Evolutionary conservation across 1,140 invertebrate species (phyloP).

Genomic region (Drosophila melanogaster): DNA sequence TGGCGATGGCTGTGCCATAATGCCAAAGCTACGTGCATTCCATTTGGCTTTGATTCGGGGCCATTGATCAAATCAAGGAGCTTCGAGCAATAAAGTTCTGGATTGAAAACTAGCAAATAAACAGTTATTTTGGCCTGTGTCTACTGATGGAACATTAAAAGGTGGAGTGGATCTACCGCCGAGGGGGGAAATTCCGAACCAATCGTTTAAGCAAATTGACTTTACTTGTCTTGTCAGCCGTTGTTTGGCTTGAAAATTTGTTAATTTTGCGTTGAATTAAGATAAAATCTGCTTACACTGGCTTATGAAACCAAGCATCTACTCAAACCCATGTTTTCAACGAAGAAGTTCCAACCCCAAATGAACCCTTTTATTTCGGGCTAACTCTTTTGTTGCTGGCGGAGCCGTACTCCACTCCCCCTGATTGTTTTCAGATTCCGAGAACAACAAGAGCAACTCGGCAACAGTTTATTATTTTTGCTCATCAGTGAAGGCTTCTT

Average conservation of each 20-base stretch:
- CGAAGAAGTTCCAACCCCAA: background rate
- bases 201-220: conserved; percentile 71
- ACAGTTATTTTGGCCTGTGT: conserved; percentile 21
- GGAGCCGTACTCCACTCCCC: conserved; percentile 9
- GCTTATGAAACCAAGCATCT: conserved; percentile 69
- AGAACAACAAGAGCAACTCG: conserved; percentile 38
- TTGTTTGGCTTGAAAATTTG: conserved; percentile 73
- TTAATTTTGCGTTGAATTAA: conserved; percentile 78
- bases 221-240: conserved; percentile 70
- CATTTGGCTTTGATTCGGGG: conserved; percentile 46
- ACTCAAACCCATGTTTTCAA: conserved; percentile 3
- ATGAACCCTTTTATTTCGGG: conserved; percentile 17
- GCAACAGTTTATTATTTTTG: conserved; percentile 79
- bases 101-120: conserved; percentile 41
- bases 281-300: conserved; percentile 78
- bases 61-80: conserved; percentile 22
- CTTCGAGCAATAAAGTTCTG: conserved; percentile 37
- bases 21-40: conserved; percentile 51
- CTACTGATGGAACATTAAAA: background rate
- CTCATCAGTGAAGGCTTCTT: conserved; percentile 66
- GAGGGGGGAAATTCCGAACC: conserved; percentile 22
- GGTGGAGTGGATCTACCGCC: background rate
- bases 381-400: conserved; percentile 42
- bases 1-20: conserved; percentile 42
- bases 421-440: conserved; percentile 71